Conservation (phyloP, 2,888 invertebrate species). For the Rhamnusium bicolor region DNA sequence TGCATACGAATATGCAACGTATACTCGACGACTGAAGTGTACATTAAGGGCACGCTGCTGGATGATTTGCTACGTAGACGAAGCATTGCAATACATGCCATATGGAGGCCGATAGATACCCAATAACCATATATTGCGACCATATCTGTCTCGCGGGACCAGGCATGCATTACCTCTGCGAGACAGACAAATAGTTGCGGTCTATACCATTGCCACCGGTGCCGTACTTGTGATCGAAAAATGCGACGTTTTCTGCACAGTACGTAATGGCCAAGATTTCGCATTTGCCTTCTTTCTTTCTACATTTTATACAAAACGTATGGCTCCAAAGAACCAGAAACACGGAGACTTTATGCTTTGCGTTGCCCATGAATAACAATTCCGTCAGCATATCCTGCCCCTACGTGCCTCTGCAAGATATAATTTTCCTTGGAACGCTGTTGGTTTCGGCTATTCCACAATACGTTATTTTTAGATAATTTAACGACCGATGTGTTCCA, state of each 20-base stretch:
- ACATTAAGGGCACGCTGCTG: constrained; percentile 56
- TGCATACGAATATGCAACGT: neutral
- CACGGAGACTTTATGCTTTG: constrained; percentile 51
- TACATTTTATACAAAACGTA: constrained; percentile 48
- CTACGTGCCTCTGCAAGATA: constrained; percentile 55
- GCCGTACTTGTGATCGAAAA: constrained; percentile 20
- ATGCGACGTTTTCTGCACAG: constrained; percentile 17
- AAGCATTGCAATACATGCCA: constrained; percentile 63
- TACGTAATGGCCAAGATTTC: constrained; percentile 9
- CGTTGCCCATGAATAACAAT: constrained; percentile 56
- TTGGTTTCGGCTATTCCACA: neutral
- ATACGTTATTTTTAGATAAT: constrained; percentile 22
- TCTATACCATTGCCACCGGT: constrained; percentile 14
- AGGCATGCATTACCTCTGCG: constrained; percentile 63
- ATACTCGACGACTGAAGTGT: constrained; percentile 35
- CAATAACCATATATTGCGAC: constrained; percentile 69
- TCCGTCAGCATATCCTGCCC: constrained; percentile 46
- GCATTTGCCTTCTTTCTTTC: constrained; percentile 19
- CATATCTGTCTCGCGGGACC: constrained; percentile 67
- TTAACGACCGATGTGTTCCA: constrained; percentile 5
- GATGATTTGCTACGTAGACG: constrained; percentile 64
- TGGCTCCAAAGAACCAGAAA: constrained; percentile 46
- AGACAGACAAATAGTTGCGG: constrained; percentile 66
- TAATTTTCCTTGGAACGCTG: constrained; percentile 39
- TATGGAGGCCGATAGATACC: constrained; percentile 66